Conservation (phyloP, 2,113 vertebrate genomes). For the Rafetus swinhoei region DNA sequence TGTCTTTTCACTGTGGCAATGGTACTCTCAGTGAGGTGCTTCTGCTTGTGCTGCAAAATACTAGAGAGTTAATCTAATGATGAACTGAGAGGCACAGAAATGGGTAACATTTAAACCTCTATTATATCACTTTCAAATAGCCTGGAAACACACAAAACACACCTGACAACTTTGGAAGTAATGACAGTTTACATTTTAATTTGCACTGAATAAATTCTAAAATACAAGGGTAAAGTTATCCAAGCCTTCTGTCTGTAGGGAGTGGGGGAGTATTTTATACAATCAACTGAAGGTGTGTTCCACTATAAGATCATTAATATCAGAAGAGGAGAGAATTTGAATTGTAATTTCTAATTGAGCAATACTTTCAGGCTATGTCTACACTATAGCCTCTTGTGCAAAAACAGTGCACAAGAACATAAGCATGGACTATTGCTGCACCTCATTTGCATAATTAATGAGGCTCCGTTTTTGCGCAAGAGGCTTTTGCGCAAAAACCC, state of each 20-base stretch:
- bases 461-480: too few relatives aligned
- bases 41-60: constrained; percentile 68
- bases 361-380: constrained; percentile 1
- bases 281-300: neutral
- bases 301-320: neutral
- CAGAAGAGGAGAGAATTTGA: neutral
- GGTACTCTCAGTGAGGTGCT: constrained; percentile 38
- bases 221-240: constrained; percentile 7
- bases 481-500: too few relatives aligned
- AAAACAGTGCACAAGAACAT: too few relatives aligned
- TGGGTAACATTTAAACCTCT: constrained; percentile 23
- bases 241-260: neutral
- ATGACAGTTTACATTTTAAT: constrained; percentile 3
- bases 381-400: too few relatives aligned
- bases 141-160: constrained; percentile 33
- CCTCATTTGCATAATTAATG: too few relatives aligned
- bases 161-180: neutral
- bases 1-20: constrained; percentile 53
- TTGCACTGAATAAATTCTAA: neutral
- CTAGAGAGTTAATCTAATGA: constrained; percentile 65
- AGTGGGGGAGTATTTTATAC: neutral
- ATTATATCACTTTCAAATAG: constrained; percentile 7
- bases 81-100: constrained; percentile 56
- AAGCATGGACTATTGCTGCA: too few relatives aligned
- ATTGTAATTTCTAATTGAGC: constrained; percentile 3